Evolutionary conservation across 2,888 invertebrate species (phyloP), one percentile per base, ranked within the genome.

Genomic region (Nymphalis urticae): DNA sequence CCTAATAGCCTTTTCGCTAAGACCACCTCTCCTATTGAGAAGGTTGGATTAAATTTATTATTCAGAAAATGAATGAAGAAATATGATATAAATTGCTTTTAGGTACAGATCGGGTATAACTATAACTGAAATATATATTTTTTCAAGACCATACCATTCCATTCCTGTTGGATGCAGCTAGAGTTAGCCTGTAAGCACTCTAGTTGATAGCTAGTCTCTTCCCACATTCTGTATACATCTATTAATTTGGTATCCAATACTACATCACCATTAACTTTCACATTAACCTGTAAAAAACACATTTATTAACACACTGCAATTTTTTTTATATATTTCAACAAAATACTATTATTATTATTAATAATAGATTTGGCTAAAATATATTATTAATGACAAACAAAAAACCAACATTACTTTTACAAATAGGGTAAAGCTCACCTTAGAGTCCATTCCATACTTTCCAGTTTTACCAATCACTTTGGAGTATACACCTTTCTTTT

Each of bases 141-240:
- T 56, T 1, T 10, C 5, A 16, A 24, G 8, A n/a, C 9, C 32
- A 32, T 48, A 93, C 94, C 95, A 65, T 93, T 89, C 88, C 95
- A 96, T 89, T 99, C 99, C 79, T 97, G 95, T 54, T 94, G 88
- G 1, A 96, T 97, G 82, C 97, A 98, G 6, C 94, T 93, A 0
- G 94, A 92, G 82, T 97, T 96, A 0, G 97, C 95, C 89, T 99
- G 99, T 17, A 95, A 93, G 73, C 95, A 93, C 84, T 99, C 99
- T 64, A 99, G 86, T 75, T 95, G 95, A 83, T 96, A 98, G 87
- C 98, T 98, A 0, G 98, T 99, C 83, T 97, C 97, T 86, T 99
- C 99, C 99, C 99, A 99, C 82, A 96, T 94, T 79, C 95, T 94
- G 86, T 97, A 95, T 53, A 98, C 90, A 0, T 94, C 90, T 47